These are phyloP conservation scores for Lepetodrilus schrolli DNA, from an alignment of 2,888 invertebrate species.

Conservation along the genomic window DNA sequence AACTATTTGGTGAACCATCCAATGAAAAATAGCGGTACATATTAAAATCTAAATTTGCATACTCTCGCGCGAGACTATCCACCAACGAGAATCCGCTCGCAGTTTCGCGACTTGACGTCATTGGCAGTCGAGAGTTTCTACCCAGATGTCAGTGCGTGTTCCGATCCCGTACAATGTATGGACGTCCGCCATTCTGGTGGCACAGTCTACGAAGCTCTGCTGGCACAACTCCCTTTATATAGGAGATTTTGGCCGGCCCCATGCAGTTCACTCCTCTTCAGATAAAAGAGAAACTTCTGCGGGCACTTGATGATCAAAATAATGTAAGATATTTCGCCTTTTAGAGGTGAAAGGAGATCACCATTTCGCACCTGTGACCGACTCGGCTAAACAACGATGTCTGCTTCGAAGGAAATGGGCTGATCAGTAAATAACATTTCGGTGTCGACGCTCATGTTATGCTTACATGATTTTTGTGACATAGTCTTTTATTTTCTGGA, in stretches of 20 bases:
- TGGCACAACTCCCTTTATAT: slow-evolving; percentile 76
- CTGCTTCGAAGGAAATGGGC: slow-evolving; percentile 18
- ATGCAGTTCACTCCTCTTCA: slow-evolving; percentile 80
- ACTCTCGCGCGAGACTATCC: slow-evolving; percentile 43
- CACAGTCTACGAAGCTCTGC: slow-evolving; percentile 76
- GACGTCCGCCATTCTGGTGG: slow-evolving; percentile 78
- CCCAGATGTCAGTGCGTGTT: slow-evolving; percentile 72
- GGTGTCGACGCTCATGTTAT: background rate
- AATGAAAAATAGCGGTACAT: slow-evolving; percentile 21
- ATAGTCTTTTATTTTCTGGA: no score
- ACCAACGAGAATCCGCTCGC: slow-evolving; percentile 39
- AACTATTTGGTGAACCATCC: background rate
- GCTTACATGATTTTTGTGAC: no score
- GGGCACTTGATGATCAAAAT: slow-evolving; percentile 96
- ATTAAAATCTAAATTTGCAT: slow-evolving; percentile 33
- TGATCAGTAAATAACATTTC: slow-evolving; percentile 17
- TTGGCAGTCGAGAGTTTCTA: slow-evolving; percentile 66
- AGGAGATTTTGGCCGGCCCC: slow-evolving; percentile 75
- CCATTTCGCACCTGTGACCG: slow-evolving; percentile 23
- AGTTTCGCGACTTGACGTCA: slow-evolving; percentile 70
- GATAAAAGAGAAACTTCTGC: slow-evolving; percentile 95
- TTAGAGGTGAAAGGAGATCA: slow-evolving; percentile 31
- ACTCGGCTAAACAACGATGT: slow-evolving; percentile 20
- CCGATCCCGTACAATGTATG: slow-evolving; percentile 69
- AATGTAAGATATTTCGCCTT: slow-evolving; percentile 86